These are phyloP conservation scores for Aurelia aurita complex sp. Pacific DNA, from an alignment of 30 jellyfish, hydroid and myxozoan species.

Conservation along the genomic window DNA sequence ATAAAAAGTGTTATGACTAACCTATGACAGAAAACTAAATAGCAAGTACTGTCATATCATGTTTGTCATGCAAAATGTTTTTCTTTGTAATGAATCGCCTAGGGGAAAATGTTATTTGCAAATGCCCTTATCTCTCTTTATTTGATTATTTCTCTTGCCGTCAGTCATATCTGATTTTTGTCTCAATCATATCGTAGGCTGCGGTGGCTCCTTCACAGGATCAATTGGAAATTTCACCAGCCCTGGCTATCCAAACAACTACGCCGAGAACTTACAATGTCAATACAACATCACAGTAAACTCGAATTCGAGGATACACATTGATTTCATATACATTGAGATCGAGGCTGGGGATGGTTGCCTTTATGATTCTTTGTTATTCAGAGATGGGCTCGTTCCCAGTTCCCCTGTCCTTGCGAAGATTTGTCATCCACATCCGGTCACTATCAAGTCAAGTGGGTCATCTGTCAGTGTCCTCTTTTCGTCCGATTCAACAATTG, in stretches of 20 bases:
- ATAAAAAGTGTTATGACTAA: no score
- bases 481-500: conserved; percentile 72
- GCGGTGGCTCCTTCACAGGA: conserved; percentile 72
- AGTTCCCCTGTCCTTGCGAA: conserved; percentile 67
- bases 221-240: conserved; percentile 72
- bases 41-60: no score
- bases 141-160: no score
- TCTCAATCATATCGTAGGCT: conserved; percentile 27
- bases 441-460: conserved; percentile 72
- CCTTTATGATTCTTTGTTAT: conserved; percentile 71
- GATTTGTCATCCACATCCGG: conserved; percentile 51
- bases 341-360: conserved; percentile 79
- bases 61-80: no score
- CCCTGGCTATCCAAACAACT: conserved; percentile 82
- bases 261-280: conserved; percentile 66
- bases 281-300: conserved; percentile 46
- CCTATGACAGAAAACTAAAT: no score
- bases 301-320: conserved; percentile 43
- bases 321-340: conserved; percentile 61
- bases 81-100: no score
- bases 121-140: no score
- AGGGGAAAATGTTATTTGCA: no score
- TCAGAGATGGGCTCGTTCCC: conserved; percentile 73
- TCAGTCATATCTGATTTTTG: no score
- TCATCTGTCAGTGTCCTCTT: conserved; percentile 72